These are phyloP conservation scores for Macaria notata DNA, from an alignment of 2,888 invertebrate genomes.

Conservation along the genomic window DNA sequence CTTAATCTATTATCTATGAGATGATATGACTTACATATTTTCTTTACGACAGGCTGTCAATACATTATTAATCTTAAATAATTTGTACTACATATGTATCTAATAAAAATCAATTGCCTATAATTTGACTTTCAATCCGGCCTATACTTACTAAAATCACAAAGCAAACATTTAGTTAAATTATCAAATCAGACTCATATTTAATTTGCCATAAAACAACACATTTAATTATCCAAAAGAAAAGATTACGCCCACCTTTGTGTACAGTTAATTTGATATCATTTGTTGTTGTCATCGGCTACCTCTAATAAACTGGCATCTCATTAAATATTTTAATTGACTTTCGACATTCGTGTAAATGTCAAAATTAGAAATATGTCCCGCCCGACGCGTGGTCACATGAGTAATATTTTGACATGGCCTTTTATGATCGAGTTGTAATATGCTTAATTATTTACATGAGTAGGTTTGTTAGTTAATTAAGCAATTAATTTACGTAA, in stretches of 20 bases:
- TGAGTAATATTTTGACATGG: constrained; percentile 50
- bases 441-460: constrained; percentile 19
- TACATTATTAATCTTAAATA: too few species aligned
- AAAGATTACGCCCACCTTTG: constrained; percentile 66
- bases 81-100: too few species aligned
- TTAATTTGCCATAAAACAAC: constrained; percentile 36
- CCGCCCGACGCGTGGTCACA: constrained; percentile 45
- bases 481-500: constrained; percentile 16
- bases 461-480: constrained; percentile 15
- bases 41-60: too few species aligned
- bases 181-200: constrained; percentile 8
- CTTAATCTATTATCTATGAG: too few species aligned
- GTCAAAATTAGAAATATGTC: constrained; percentile 64
- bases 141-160: not conserved
- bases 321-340: constrained; percentile 80
- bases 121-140: too few species aligned
- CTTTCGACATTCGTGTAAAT: constrained; percentile 63
- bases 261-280: constrained; percentile 69
- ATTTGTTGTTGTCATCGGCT: constrained; percentile 75
- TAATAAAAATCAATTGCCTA: too few species aligned
- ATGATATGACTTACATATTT: too few species aligned
- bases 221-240: constrained; percentile 40
- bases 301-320: constrained; percentile 61
- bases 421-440: constrained; percentile 36
- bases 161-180: constrained; percentile 4